Conservation (phyloP, 2,888 invertebrate species). For the Subacronicta megacephala region DNA sequence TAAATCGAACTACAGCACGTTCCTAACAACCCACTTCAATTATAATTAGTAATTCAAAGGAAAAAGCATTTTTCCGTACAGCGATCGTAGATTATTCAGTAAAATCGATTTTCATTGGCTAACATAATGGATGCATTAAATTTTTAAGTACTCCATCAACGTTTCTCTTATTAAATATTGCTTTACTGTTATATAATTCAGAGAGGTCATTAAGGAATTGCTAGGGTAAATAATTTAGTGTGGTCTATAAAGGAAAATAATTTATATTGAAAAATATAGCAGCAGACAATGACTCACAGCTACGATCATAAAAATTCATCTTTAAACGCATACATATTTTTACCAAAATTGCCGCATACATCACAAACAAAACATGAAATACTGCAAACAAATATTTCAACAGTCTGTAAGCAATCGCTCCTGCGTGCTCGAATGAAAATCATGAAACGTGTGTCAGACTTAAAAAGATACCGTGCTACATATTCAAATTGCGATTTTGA, state of each 20-base stretch:
- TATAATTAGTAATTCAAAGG: slow-evolving; percentile 49
- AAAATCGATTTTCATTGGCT: slow-evolving; percentile 66
- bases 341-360: slow-evolving; percentile 33
- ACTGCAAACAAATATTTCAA: slow-evolving; percentile 46
- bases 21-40: slow-evolving; percentile 42
- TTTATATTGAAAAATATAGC: background rate
- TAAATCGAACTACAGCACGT: slow-evolving; percentile 55
- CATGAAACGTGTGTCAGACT: slow-evolving; percentile 30
- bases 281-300: background rate
- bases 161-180: slow-evolving; percentile 61
- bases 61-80: slow-evolving; percentile 44
- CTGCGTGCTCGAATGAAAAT: slow-evolving; percentile 28
- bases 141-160: slow-evolving; percentile 61
- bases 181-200: slow-evolving; percentile 53
- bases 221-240: background rate
- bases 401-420: slow-evolving; percentile 45
- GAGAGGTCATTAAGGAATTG: slow-evolving; percentile 8
- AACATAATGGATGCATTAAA: slow-evolving; percentile 64
- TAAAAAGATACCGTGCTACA: slow-evolving; percentile 27
- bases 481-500: slow-evolving; percentile 33
- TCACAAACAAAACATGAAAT: slow-evolving; percentile 44
- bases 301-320: slow-evolving; percentile 31
- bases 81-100: slow-evolving; percentile 66
- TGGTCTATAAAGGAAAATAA: slow-evolving; percentile 1
- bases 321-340: slow-evolving; percentile 26